Conservation (phyloP, 2,113 vertebrate genomes). For the Hippocampus zosterae region DNA sequence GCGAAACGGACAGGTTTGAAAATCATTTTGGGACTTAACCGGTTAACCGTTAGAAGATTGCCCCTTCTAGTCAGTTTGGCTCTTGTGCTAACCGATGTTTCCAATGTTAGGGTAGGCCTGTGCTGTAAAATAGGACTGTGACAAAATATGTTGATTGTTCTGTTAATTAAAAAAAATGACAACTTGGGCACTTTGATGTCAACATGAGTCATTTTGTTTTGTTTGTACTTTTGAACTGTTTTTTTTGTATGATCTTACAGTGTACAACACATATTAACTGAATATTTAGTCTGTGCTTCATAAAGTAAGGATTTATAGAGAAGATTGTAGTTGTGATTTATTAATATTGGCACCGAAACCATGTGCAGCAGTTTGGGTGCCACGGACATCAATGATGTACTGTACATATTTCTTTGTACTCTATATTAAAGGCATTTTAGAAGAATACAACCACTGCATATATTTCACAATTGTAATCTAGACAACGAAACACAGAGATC, state of each 20-base stretch:
- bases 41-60: constrained; percentile 56
- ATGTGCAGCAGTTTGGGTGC: neutral
- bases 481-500: neutral
- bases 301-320: constrained; percentile 72
- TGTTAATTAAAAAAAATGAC: constrained; percentile 50
- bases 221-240: constrained; percentile 62
- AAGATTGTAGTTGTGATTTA: constrained; percentile 39
- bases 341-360: constrained; percentile 9
- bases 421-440: constrained; percentile 7
- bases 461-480: neutral
- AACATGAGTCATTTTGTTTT: constrained; percentile 53
- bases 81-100: constrained; percentile 72
- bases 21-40: constrained; percentile 43
- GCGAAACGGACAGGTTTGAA: constrained; percentile 25
- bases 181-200: constrained; percentile 66
- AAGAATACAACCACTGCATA: neutral
- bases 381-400: neutral
- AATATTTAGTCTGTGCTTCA: constrained; percentile 73
- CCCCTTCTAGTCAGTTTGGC: constrained; percentile 68
- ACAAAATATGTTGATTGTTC: constrained; percentile 53
- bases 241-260: constrained; percentile 55
- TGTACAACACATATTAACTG: constrained; percentile 71
- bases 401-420: constrained; percentile 9
- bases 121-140: constrained; percentile 73
- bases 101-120: constrained; percentile 73